Percentiles rank a stretch among this genome's conserved stretches.
Evolutionary conservation across 2,888 invertebrate genomes (phyloP).

Genomic region (Elysia crispata): DNA sequence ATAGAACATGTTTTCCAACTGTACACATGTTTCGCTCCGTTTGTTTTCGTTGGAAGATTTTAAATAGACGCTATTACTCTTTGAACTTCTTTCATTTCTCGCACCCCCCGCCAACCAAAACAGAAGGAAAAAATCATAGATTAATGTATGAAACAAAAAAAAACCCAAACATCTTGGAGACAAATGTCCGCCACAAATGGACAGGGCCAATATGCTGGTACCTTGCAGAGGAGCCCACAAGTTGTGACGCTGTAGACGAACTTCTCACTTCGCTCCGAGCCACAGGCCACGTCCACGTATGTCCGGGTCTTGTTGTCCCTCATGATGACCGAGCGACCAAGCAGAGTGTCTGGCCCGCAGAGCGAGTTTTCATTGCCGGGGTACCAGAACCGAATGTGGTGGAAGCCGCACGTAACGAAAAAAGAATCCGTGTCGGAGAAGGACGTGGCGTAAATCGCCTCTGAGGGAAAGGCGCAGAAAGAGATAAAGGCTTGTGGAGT

Average conservation of each 20-base stretch:
- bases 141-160: too few relatives aligned
- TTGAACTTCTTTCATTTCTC: too few relatives aligned
- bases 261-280: conserved; percentile 11
- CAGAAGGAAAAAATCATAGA: too few relatives aligned
- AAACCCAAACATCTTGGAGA: too few relatives aligned
- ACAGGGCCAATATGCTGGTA: neutral
- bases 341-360: neutral
- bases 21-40: too few relatives aligned
- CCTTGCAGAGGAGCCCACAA: conserved; percentile 43
- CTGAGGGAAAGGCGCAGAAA: conserved; percentile 9
- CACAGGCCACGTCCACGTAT: conserved; percentile 37
- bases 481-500: too few relatives aligned
- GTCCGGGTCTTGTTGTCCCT: conserved; percentile 29
- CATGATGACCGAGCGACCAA: conserved; percentile 37
- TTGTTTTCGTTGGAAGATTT: too few relatives aligned
- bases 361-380: conserved; percentile 14
- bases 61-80: too few relatives aligned
- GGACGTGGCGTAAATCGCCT: conserved; percentile 39
- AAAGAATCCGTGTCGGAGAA: conserved; percentile 10
- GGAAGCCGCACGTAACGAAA: conserved; percentile 43
- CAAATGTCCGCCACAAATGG: too few relatives aligned
- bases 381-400: conserved; percentile 46
- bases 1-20: too few relatives aligned
- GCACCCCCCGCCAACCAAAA: too few relatives aligned
- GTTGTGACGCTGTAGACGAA: conserved; percentile 38